Percentiles rank a stretch among this genome's conserved stretches.
Evolutionary conservation across 2,797 vertebrate genomes (phyloP).

Genomic region (Sebastiscus tertius): DNA sequence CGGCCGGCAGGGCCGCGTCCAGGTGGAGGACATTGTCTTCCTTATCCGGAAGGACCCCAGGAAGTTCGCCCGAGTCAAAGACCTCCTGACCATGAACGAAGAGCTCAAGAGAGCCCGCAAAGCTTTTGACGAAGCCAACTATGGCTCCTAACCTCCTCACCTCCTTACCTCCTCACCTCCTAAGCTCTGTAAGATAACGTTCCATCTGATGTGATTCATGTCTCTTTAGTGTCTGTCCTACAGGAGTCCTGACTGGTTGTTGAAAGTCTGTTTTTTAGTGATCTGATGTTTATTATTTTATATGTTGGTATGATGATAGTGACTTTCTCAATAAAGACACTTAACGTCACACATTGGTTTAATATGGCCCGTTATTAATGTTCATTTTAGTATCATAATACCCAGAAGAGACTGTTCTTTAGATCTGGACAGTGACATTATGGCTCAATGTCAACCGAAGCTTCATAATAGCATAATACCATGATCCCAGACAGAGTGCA

Average conservation of each 20-base stretch:
- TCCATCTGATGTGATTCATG: no score
- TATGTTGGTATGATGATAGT: not conserved
- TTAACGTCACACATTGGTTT: not conserved
- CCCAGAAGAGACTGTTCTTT: not conserved
- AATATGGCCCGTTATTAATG: not conserved
- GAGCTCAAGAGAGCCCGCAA: conserved; percentile 97
- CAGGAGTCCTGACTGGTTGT: no score
- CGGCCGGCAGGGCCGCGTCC: conserved; percentile 95
- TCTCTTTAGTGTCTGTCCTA: no score
- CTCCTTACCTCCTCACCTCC: no score
- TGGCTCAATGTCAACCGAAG: no score
- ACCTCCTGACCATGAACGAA: conserved; percentile 98
- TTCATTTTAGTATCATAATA: not conserved
- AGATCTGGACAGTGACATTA: not conserved
- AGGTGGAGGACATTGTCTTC: conserved; percentile 98
- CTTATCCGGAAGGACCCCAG: conserved; percentile 96
- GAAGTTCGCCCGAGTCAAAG: conserved; percentile 97
- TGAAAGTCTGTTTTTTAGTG: not conserved
- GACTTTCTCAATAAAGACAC: conserved; percentile 38
- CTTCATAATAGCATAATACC: not conserved
- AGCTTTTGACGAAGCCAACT: conserved; percentile 97
- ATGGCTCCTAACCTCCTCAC: conserved; percentile 85
- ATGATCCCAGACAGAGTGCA: not conserved
- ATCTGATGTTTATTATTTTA: not conserved
- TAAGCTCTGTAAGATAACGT: no score